Conservation (phyloP, 2,797 vertebrate species). For the Spea hammondii region DNA sequence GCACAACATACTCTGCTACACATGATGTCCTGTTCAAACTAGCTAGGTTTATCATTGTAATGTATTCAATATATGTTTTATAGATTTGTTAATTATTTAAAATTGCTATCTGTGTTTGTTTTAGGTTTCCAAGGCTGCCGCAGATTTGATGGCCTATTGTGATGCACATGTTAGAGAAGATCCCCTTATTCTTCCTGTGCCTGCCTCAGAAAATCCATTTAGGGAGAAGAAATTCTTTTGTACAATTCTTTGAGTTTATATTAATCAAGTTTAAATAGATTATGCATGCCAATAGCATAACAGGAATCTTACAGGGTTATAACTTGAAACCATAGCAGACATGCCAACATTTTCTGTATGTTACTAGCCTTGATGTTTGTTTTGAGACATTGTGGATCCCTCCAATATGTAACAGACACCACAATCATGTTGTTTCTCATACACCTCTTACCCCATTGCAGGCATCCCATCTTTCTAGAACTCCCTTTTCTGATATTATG, state of each 20-base stretch:
- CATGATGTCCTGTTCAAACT: too few relatives aligned
- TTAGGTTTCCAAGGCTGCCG: conserved; percentile 94
- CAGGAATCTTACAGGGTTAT: conserved; percentile 35
- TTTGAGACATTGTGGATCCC: too few relatives aligned
- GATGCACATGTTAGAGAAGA: conserved; percentile 94
- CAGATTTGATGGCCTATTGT: conserved; percentile 96
- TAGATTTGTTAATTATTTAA: not conserved
- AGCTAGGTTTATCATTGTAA: too few relatives aligned
- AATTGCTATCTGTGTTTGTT: conserved; percentile 34
- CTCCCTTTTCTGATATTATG: too few relatives aligned
- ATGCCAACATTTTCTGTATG: not conserved
- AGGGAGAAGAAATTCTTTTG: conserved; percentile 99
- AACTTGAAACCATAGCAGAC: conserved; percentile 35
- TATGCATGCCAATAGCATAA: conserved; percentile 60
- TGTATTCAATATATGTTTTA: not conserved
- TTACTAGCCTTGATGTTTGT: too few relatives aligned
- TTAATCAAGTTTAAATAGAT: conserved; percentile 42
- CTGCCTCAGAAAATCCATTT: conserved; percentile 97
- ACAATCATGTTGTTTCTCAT: too few relatives aligned
- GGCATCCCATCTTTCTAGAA: too few relatives aligned
- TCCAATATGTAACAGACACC: too few relatives aligned
- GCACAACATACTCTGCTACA: too few relatives aligned
- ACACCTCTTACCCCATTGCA: too few relatives aligned
- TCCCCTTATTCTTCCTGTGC: conserved; percentile 93
- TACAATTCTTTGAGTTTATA: conserved; percentile 85